Percentiles rank a stretch among this genome's conserved stretches.
These are phyloP conservation scores for Melanocharis versteri DNA, from an alignment of 2,113 vertebrate species.

Conservation along the genomic window DNA sequence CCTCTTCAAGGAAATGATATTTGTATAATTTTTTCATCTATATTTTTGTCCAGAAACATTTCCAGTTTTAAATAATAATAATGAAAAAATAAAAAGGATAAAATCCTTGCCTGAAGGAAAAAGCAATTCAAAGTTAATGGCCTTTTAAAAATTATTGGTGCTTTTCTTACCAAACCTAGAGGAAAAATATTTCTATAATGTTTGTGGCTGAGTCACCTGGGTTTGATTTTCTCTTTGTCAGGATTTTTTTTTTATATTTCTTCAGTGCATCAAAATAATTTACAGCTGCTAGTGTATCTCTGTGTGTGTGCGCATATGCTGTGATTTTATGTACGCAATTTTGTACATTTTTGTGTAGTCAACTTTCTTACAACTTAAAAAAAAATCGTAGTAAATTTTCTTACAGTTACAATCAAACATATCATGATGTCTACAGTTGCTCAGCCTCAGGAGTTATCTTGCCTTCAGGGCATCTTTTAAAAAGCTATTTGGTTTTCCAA, in stretches of 20 bases:
- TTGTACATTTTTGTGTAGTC: not conserved
- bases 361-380: not conserved
- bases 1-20: not conserved
- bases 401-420: not conserved
- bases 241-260: not conserved
- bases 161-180: not conserved
- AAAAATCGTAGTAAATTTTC: not conserved
- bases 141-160: not conserved
- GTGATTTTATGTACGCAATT: not conserved
- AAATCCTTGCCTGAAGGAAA: not conserved
- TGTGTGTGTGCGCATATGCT: rapidly evolving
- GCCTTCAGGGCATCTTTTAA: not conserved
- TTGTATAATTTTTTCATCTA: not conserved
- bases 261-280: not conserved
- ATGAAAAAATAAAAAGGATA: not conserved
- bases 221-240: not conserved
- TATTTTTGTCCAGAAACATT: not conserved
- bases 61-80: not conserved
- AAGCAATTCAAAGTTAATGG: not conserved
- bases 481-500: not conserved
- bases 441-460: not conserved
- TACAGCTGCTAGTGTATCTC: not conserved
- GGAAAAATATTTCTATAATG: not conserved
- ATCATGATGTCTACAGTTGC: not conserved
- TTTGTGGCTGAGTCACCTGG: not conserved